These are phyloP conservation scores for Ceryle rudis DNA, from an alignment of 2,797 vertebrate genomes.

Conservation along the genomic window DNA sequence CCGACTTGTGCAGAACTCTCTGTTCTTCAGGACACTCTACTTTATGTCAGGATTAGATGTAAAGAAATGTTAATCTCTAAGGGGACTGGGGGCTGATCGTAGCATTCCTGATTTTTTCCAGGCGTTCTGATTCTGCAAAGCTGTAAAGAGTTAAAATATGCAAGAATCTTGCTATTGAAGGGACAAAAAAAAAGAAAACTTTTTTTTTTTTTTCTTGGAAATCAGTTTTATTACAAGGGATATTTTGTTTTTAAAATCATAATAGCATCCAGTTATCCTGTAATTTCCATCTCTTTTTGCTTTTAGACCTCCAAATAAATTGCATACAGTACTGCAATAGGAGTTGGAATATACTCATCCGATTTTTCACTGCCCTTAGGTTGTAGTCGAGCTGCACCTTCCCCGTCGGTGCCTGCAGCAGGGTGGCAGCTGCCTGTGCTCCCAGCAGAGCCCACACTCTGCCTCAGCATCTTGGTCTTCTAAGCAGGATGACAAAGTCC, in stretches of 20 bases:
- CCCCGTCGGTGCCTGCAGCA: rapidly evolving
- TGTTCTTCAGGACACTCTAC: neutral
- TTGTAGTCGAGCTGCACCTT: neutral
- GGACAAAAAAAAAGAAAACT: too few relatives aligned
- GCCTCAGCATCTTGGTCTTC: neutral
- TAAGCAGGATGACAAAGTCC: neutral
- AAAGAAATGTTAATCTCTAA: conserved; percentile 9
- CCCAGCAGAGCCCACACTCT: neutral
- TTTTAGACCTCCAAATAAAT: neutral
- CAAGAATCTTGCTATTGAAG: neutral
- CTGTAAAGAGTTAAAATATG: conserved; percentile 1
- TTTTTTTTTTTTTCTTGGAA: neutral
- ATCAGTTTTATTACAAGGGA: neutral
- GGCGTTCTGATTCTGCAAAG: neutral
- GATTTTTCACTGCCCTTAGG: neutral
- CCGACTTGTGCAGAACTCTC: neutral
- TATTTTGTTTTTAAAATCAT: neutral
- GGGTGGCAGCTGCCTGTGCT: neutral
- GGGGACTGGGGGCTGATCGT: neutral
- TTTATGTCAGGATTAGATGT: neutral
- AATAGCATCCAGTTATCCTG: neutral
- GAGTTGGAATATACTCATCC: rapidly evolving
- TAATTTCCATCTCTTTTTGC: neutral
- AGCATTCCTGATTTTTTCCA: conserved; percentile 42
- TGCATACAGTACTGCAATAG: neutral